Evolutionary conservation across 2,113 vertebrate genomes (phyloP), one percentile per base, ranked within the genome.

Genomic region (Burhinus oedicnemus): DNA sequence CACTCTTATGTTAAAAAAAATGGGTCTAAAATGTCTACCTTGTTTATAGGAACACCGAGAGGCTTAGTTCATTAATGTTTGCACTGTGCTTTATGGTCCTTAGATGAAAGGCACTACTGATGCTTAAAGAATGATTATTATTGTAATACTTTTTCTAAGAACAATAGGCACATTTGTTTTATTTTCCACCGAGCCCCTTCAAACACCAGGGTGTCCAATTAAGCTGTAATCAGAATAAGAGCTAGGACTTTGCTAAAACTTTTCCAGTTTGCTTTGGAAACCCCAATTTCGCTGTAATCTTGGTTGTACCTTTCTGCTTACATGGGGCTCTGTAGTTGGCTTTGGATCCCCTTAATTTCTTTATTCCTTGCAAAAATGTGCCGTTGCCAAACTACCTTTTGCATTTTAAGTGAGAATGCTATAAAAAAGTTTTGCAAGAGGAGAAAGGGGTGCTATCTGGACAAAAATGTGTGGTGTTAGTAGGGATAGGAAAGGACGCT

Each of bases 31-130:
- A 38, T 52, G 19, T 22, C 75, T 89, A 16, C 52, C 40, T 74
- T 79, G 36, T 94, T 95, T 91, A 49, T 42, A 76, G 62, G 84
- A 93, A 27, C 75, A 89, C 84, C 2, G 0, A 82, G 78, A 87
- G 58, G 62, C 25, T 83, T 79, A 77, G 38, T 87, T 91, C 83
- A 94, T 89, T 91, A 90, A 42, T 77, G 78, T 86, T 94, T 83
- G 83, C 83, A 64, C 64, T 60, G 75, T 95, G 94, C 71, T 94
- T 97, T 96, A 94, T 80, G 68, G 75, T 62, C 78, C 93, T 95
- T 85, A 96, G 94, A 95, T 95, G 94, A 97, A 97, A 97, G 91
- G 84, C 95, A 94, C 84, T 95, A 87, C 75, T 66, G 93, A 93
- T 85, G 93, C 96, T 95, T 95, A 95, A 95, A 90, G 96, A 95